phyloP scores from a whole-genome alignment of 2,888 invertebrate species.

The Lagria hirta region DNA sequence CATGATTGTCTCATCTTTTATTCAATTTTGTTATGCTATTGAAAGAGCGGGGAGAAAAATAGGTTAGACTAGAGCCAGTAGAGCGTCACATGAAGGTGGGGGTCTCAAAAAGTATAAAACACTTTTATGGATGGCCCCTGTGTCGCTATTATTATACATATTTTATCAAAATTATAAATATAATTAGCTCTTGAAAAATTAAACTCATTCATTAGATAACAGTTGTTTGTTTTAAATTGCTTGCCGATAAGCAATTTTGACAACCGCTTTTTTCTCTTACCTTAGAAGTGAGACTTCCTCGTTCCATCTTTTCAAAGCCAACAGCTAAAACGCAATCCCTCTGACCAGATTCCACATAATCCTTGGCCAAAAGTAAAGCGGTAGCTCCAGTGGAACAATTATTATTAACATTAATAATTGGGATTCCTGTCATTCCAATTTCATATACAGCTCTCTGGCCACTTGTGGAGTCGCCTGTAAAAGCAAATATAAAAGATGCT shows the following conservation, averaged over 20 bases:
- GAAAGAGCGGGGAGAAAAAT: too few species aligned
- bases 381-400: slow-evolving; percentile 97
- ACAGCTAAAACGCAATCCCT: slow-evolving; percentile 88
- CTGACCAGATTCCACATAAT: slow-evolving; percentile 85
- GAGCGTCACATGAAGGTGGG: too few species aligned
- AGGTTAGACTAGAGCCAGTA: too few species aligned
- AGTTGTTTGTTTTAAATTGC: slow-evolving; percentile 1
- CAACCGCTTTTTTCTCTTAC: slow-evolving; percentile 54
- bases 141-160: too few species aligned
- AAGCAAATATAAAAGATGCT: neutral
- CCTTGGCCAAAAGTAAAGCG: slow-evolving; percentile 87
- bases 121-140: too few species aligned
- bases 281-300: slow-evolving; percentile 79
- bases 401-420: slow-evolving; percentile 97
- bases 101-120: too few species aligned
- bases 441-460: slow-evolving; percentile 95
- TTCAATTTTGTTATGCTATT: too few species aligned
- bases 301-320: slow-evolving; percentile 98
- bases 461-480: slow-evolving; percentile 88
- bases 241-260: neutral
- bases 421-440: slow-evolving; percentile 94
- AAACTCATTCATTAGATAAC: neutral
- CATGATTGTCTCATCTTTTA: too few species aligned
- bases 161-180: too few species aligned
- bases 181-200: too few species aligned